These are phyloP conservation scores for Periplaneta americana DNA, from an alignment of 1,140 invertebrate genomes.

Conservation along the genomic window DNA sequence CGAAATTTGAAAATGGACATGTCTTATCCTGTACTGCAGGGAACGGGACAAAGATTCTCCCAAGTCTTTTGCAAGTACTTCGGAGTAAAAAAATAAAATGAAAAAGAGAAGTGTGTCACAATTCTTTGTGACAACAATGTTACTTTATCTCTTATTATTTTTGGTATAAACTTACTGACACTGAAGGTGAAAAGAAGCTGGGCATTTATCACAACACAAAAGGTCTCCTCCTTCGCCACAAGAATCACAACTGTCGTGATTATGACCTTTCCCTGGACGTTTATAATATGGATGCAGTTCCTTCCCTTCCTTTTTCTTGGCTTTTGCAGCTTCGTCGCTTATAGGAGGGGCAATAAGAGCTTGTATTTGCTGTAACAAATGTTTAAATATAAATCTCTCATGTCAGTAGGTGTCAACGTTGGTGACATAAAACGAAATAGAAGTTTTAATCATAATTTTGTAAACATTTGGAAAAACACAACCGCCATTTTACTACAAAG, in stretches of 20 bases:
- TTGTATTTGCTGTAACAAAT: conserved; percentile 70
- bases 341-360: conserved; percentile 79
- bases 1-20: too few species aligned
- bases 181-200: conserved; percentile 88
- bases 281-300: conserved; percentile 77
- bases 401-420: background rate
- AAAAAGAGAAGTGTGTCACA: background rate
- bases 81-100: background rate
- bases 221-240: conserved; percentile 90
- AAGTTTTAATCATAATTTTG: background rate
- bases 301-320: conserved; percentile 51
- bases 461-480: conserved; percentile 7
- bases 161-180: conserved; percentile 68
- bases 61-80: too few species aligned
- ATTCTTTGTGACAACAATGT: too few species aligned
- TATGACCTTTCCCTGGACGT: conserved; percentile 81
- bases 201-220: conserved; percentile 93
- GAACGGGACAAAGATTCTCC: too few species aligned
- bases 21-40: too few species aligned
- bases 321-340: conserved; percentile 56
- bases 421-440: background rate
- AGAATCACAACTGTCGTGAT: conserved; percentile 88
- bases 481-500: conserved; percentile 20
- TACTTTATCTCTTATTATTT: background rate
- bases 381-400: background rate